These are phyloP conservation scores for Amiota communis DNA, from an alignment of 2,888 invertebrate species.

Conservation along the genomic window DNA sequence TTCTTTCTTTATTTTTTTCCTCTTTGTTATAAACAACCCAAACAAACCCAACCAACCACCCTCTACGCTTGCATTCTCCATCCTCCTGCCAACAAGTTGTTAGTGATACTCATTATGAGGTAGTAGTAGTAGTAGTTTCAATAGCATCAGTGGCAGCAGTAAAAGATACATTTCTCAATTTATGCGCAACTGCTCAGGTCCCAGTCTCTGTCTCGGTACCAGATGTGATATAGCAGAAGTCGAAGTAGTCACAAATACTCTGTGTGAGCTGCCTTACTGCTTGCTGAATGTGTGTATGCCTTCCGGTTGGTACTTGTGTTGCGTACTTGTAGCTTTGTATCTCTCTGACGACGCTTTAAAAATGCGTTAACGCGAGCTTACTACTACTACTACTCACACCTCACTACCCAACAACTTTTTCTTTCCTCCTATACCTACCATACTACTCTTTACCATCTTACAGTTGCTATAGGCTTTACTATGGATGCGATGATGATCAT, in stretches of 20 bases:
- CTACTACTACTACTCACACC: too few species aligned
- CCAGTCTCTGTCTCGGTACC: neutral
- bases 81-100: neutral
- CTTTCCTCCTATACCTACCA: too few species aligned
- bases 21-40: conserved; percentile 42
- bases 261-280: too few species aligned
- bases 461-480: conserved; percentile 8
- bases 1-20: conserved; percentile 30
- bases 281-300: too few species aligned
- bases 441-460: too few species aligned
- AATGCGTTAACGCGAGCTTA: too few species aligned
- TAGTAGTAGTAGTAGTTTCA: neutral
- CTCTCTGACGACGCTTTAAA: too few species aligned
- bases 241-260: neutral
- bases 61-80: conserved; percentile 52
- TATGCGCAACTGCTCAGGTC: neutral
- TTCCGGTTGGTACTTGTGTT: too few species aligned
- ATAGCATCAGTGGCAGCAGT: conserved; percentile 1
- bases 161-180: conserved; percentile 21
- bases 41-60: conserved; percentile 29
- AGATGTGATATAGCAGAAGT: neutral
- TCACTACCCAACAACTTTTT: too few species aligned
- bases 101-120: conserved; percentile 6
- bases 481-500: too few species aligned
- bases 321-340: too few species aligned